Evolutionary conservation across 1,140 invertebrate genomes (phyloP).

Genomic region (Achroia grisella): DNA sequence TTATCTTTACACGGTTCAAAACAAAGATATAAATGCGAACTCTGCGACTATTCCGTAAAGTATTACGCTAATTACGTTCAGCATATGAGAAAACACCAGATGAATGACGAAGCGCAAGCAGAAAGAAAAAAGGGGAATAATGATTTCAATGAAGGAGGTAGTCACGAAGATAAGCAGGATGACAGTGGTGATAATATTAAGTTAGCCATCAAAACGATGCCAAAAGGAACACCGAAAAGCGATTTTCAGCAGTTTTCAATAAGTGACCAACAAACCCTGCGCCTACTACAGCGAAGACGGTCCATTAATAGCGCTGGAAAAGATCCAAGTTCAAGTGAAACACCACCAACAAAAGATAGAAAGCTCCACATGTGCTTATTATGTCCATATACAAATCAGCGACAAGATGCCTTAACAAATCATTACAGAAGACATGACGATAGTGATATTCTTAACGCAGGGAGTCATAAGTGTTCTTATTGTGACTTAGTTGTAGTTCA

Average conservation of each 20-base stretch:
- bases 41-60: constrained; percentile 92
- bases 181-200: constrained; percentile 59
- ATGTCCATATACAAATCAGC: constrained; percentile 85
- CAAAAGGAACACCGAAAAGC: constrained; percentile 47
- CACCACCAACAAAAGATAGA: constrained; percentile 71
- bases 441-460: constrained; percentile 71
- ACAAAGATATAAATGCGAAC: constrained; percentile 87
- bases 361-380: constrained; percentile 77
- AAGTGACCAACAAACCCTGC: constrained; percentile 72
- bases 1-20: constrained; percentile 87
- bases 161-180: constrained; percentile 44
- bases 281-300: constrained; percentile 49
- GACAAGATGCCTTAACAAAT: constrained; percentile 82
- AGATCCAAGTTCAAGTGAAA: constrained; percentile 50
- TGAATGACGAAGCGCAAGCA: constrained; percentile 79
- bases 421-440: constrained; percentile 84
- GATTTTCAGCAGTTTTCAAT: constrained; percentile 70
- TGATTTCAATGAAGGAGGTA: constrained; percentile 54
- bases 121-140: constrained; percentile 68
- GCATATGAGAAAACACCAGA: constrained; percentile 85
- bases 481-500: constrained; percentile 89
- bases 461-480: constrained; percentile 82
- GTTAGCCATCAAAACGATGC: constrained; percentile 71
- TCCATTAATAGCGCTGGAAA: constrained; percentile 47
- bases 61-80: constrained; percentile 89